phyloP scores from a whole-genome alignment of 2,113 vertebrate genomes.

The Toxotes jaculatrix region DNA sequence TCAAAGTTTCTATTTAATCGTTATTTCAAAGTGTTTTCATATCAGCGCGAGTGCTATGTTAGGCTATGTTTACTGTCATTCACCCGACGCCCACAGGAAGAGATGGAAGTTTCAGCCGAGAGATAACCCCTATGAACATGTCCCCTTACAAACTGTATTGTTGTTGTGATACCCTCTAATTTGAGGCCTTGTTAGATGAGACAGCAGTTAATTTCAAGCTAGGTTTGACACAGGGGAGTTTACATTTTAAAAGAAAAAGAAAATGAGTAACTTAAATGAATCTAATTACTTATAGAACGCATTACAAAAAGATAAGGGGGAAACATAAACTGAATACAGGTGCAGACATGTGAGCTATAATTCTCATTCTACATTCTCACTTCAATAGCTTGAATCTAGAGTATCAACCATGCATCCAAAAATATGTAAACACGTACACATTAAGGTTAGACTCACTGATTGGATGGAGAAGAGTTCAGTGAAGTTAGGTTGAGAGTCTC shows the following conservation, averaged over 20 bases:
- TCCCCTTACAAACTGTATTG: slow-evolving; percentile 15
- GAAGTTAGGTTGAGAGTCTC: slow-evolving; percentile 94
- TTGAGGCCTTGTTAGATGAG: slow-evolving; percentile 29
- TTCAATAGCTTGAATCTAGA: background rate
- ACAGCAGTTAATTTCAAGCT: slow-evolving; percentile 50
- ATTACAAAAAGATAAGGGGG: background rate
- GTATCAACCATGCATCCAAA: background rate
- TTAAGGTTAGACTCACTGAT: slow-evolving; percentile 76
- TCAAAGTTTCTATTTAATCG: slow-evolving; percentile 41
- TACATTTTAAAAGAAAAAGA: slow-evolving; percentile 9
- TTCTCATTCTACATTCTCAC: background rate
- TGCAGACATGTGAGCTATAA: background rate
- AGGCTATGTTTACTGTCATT: slow-evolving; percentile 41
- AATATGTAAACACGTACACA: background rate
- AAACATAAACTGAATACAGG: background rate
- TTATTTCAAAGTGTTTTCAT: slow-evolving; percentile 45
- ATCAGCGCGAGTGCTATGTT: slow-evolving; percentile 14
- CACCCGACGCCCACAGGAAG: slow-evolving; percentile 13
- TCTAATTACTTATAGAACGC: slow-evolving; percentile 18
- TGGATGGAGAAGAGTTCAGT: slow-evolving; percentile 96
- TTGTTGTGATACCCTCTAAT: slow-evolving; percentile 31
- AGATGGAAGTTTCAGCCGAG: slow-evolving; percentile 22
- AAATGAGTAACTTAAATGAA: slow-evolving; percentile 3
- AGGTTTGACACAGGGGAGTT: slow-evolving; percentile 27
- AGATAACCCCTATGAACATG: slow-evolving; percentile 34